Conservation (phyloP, 2,888 invertebrate genomes). For the Drosophila borealis region DNA sequence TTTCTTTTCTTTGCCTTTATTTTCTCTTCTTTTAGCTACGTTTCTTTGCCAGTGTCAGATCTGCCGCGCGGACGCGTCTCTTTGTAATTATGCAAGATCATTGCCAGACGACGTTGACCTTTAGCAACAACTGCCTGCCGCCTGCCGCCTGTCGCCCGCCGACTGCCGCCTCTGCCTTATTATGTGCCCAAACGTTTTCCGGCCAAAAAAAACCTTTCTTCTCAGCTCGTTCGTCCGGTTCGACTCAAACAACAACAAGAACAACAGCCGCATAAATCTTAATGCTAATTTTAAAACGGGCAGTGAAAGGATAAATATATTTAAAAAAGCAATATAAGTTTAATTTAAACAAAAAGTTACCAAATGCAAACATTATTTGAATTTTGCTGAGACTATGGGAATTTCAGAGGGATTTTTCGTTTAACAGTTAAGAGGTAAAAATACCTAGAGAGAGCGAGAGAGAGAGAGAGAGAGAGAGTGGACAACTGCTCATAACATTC, state of each 20-base stretch:
- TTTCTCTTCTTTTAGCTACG: constrained; percentile 7
- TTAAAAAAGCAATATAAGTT: no score
- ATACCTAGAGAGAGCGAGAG: no score
- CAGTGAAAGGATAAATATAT: constrained; percentile 9
- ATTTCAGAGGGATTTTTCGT: no score
- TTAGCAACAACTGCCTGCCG: constrained; percentile 25
- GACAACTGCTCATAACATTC: no score
- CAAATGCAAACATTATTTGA: no score
- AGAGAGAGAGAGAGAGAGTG: no score
- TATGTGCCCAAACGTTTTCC: constrained; percentile 76
- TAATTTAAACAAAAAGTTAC: no score
- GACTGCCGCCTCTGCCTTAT: constrained; percentile 43
- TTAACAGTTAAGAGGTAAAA: no score
- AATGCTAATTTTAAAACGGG: constrained; percentile 32
- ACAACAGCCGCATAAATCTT: constrained; percentile 13
- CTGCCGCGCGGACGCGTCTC: constrained; percentile 43
- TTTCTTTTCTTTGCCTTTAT: constrained; percentile 23
- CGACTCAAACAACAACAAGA: constrained; percentile 35
- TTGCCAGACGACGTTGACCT: constrained; percentile 75
- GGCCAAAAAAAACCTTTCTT: constrained; percentile 61
- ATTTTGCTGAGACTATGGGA: no score
- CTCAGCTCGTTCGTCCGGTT: constrained; percentile 67
- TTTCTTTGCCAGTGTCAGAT: constrained; percentile 60
- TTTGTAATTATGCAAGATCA: constrained; percentile 80
- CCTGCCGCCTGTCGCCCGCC: constrained; percentile 3